Percentiles rank a stretch among this genome's conserved stretches.
Evolutionary conservation across 2,888 invertebrate genomes (phyloP).

Genomic region (Halocaridina rubra): DNA sequence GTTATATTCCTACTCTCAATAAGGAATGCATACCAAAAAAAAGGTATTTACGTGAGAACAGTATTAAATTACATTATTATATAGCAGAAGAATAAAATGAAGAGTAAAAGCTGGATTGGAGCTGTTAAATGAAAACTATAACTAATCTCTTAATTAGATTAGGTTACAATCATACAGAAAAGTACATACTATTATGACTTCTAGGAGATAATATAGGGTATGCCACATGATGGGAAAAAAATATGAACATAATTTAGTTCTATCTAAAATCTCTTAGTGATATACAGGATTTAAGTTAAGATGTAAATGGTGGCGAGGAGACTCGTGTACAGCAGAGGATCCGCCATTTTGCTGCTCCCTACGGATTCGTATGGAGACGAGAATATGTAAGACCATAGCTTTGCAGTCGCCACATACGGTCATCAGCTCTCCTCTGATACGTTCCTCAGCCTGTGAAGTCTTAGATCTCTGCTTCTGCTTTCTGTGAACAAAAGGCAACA

Average conservation of each 20-base stretch:
- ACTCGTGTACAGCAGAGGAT: conserved; percentile 29
- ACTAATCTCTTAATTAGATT: too few relatives aligned
- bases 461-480: conserved; percentile 50
- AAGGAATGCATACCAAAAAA: too few relatives aligned
- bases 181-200: too few relatives aligned
- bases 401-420: conserved; percentile 71
- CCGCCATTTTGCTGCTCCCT: conserved; percentile 37
- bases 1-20: too few relatives aligned
- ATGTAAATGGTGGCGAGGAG: conserved; percentile 40
- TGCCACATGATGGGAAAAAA: too few relatives aligned
- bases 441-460: conserved; percentile 34
- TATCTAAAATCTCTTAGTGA: conserved; percentile 25
- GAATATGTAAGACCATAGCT: conserved; percentile 67
- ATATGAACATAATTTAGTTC: too few relatives aligned
- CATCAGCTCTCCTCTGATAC: conserved; percentile 66
- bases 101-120: not conserved
- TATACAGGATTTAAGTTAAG: conserved; percentile 50
- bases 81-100: too few relatives aligned
- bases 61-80: too few relatives aligned
- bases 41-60: too few relatives aligned
- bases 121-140: not conserved
- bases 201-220: too few relatives aligned
- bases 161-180: too few relatives aligned
- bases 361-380: conserved; percentile 58
- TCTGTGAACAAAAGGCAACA: not conserved